Percentiles rank a stretch among this genome's conserved stretches.
phyloP scores from a whole-genome alignment of 2,797 vertebrate genomes.

The Peromyscus attwateri region DNA sequence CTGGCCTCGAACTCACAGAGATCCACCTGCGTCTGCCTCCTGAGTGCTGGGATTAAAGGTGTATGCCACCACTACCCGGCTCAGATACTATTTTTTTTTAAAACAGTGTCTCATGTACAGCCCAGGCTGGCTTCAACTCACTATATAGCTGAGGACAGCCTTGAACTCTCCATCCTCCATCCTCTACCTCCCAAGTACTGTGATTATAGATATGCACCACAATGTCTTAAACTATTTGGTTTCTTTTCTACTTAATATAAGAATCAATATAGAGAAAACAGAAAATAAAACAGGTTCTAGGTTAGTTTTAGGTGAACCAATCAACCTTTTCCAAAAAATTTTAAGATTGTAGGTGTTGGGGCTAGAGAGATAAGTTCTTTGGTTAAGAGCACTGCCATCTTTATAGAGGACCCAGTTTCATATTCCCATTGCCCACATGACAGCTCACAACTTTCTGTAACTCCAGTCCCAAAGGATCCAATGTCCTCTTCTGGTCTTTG shows the following conservation, averaged over 20 bases:
- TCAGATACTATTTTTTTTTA: too few species aligned
- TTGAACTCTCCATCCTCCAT: neutral
- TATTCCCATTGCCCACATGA: neutral
- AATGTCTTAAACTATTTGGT: neutral
- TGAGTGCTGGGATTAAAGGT: too few species aligned
- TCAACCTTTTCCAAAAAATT: slow-evolving; percentile 7
- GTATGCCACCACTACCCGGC: too few species aligned
- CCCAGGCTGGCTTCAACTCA: neutral
- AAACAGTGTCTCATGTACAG: neutral
- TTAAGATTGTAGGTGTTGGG: slow-evolving; percentile 32
- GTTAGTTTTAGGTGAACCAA: slow-evolving; percentile 53
- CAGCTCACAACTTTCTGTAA: neutral
- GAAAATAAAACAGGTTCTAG: slow-evolving; percentile 26
- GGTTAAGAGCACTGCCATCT: neutral
- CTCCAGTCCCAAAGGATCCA: neutral
- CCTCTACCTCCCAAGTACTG: neutral
- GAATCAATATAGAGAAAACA: slow-evolving; percentile 56
- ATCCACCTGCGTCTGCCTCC: too few species aligned
- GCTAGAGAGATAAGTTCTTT: neutral
- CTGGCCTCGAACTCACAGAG: too few species aligned
- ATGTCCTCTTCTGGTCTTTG: neutral
- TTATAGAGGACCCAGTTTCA: neutral
- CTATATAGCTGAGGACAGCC: neutral
- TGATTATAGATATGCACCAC: neutral
- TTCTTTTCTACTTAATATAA: slow-evolving; percentile 56